Evolutionary conservation across 2,113 vertebrate species (phyloP).

Genomic region (Tragulus kanchil): DNA sequence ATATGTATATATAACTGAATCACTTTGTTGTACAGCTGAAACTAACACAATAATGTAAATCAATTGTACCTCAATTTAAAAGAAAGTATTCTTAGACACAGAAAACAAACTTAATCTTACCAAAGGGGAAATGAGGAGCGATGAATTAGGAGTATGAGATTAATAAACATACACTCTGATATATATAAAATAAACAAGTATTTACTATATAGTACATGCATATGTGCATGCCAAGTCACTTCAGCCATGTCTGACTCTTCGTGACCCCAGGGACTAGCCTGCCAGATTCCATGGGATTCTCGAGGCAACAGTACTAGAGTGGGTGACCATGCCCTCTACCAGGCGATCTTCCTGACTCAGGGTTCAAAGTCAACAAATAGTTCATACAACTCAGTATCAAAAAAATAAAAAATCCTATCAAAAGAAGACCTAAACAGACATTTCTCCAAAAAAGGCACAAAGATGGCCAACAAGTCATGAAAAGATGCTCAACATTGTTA

Average conservation of each 20-base stretch:
- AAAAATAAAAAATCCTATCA: background rate
- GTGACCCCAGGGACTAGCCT: background rate
- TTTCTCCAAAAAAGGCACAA: background rate
- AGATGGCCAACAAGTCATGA: background rate
- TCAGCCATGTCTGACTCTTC: background rate
- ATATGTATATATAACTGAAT: background rate
- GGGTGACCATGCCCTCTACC: background rate
- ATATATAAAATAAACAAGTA: background rate
- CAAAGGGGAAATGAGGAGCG: background rate
- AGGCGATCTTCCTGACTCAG: background rate
- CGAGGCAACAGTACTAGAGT: background rate
- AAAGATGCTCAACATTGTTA: background rate
- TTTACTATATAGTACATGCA: background rate
- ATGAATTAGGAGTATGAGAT: background rate
- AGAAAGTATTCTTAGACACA: background rate
- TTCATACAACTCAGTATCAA: too few relatives aligned
- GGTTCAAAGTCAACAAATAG: background rate
- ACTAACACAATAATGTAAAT: background rate
- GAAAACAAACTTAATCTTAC: background rate
- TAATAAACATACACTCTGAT: background rate
- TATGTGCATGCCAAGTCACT: background rate
- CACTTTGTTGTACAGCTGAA: background rate
- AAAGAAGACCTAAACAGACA: background rate
- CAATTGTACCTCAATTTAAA: background rate
- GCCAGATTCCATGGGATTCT: background rate